Base-by-base conservation (phyloP, 1,140 invertebrate species). In the Plutomurus gul region DNA sequence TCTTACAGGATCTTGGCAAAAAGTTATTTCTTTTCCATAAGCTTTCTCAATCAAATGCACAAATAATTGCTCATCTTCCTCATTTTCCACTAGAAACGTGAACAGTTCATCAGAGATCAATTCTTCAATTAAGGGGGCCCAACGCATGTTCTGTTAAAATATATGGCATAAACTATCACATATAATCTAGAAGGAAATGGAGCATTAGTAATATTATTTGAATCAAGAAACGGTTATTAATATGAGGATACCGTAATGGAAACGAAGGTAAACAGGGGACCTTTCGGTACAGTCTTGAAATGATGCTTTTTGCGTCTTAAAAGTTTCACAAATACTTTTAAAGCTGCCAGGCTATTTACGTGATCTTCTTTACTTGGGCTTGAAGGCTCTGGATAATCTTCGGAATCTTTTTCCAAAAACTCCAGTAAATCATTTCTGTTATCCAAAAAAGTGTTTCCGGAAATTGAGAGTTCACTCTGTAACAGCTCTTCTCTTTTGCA, bases 11-110 rank as follows among this genome's bases (percentile, higher is more conserved):
- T 33, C 3, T 3, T 22, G 7, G 22, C 37, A 22, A 30, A 30
- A 39, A 43, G 36, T 18, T 2, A 18, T 18, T 22, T 30, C 18
- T 18, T 20, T 22, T 18, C 43, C 72, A 33, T 43, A 74, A 13
- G 39, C 4, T 33, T 30, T 22, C n/a, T 30, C 46, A 30, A 75
- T 75, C 1, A 49, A n/a, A 1, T 47, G 5, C 10, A 1, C 2
- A 5, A 75, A 4, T 4, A 47, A 10, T 30, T 51, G 27, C 16
- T 22, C 27, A 20, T 75, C 74, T n/a, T 49, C n/a, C 10, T 1
- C 11, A 22, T 51, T 75, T 51, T 75, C 47, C 10, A 75, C 74
- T n/a, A 75, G 18, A 75, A 75, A 75, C 6, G 37, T 49, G 18
- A 49, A 75, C 22, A 51, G n/a, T 20, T 16, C 4, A 5, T 37